These are phyloP conservation scores for Rhopalosiphum padi DNA, from an alignment of 1,140 invertebrate species.

Conservation along the genomic window DNA sequence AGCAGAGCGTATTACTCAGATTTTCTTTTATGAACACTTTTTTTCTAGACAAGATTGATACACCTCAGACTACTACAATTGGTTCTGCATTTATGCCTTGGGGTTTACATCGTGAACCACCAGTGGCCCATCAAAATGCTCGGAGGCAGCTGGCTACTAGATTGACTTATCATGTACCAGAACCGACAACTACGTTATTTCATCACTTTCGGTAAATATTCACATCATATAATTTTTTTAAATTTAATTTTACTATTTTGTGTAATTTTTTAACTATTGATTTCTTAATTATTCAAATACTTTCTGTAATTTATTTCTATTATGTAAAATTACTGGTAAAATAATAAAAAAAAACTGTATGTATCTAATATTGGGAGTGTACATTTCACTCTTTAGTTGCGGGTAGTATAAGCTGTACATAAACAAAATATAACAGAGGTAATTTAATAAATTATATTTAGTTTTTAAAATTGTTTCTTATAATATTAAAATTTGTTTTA, in stretches of 20 bases:
- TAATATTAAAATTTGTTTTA: no score
- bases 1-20: background rate
- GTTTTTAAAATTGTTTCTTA: no score
- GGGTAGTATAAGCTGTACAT: background rate
- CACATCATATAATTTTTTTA: background rate
- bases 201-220: conserved; percentile 46
- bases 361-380: background rate
- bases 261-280: background rate
- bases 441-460: background rate
- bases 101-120: conserved; percentile 56
- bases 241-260: background rate
- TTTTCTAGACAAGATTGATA: conserved; percentile 25
- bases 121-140: conserved; percentile 58
- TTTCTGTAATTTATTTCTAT: background rate
- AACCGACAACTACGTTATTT: conserved; percentile 48
- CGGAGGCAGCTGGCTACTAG: conserved; percentile 47
- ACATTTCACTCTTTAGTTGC: background rate
- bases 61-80: background rate
- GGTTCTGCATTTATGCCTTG: conserved; percentile 50
- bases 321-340: background rate
- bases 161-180: conserved; percentile 52
- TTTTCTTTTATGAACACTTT: background rate
- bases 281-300: background rate
- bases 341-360: background rate
- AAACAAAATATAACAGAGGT: background rate